A percentile compares a stretch with the other conserved stretches of the same genome.
phyloP scores from a whole-genome alignment of 2,113 vertebrate species.

The Eublepharis macularius region DNA sequence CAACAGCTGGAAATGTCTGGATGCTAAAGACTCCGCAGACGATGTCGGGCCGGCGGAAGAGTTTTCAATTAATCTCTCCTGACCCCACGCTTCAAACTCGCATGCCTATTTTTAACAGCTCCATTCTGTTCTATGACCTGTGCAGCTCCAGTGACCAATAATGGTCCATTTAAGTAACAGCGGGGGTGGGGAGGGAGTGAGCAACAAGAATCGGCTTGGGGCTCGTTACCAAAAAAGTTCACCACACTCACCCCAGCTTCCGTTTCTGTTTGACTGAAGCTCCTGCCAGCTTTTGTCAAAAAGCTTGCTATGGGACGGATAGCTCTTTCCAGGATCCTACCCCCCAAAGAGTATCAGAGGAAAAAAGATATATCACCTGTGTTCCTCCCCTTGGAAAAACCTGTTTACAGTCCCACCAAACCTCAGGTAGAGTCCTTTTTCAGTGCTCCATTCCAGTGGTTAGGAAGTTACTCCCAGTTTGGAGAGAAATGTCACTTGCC shows the following conservation, averaged over 20 bases:
- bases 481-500: no score
- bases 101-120: constrained; percentile 71
- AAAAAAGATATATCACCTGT: no score
- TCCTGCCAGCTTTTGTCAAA: not conserved
- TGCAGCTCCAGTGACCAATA: constrained; percentile 63
- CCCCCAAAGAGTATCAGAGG: no score
- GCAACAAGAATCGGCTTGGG: constrained; percentile 63
- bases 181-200: constrained; percentile 51
- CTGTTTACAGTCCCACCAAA: no score
- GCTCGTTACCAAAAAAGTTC: constrained; percentile 57
- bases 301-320: not conserved
- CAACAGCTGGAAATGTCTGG: constrained; percentile 69
- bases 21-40: constrained; percentile 58
- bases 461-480: no score
- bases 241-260: constrained; percentile 31
- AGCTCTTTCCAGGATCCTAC: not conserved
- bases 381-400: no score
- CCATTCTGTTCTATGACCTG: constrained; percentile 66
- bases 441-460: no score
- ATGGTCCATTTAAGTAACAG: constrained; percentile 70
- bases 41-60: constrained; percentile 60
- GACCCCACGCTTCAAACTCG: constrained; percentile 62
- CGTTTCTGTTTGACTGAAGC: not conserved
- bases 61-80: constrained; percentile 77
- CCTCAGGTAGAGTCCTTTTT: no score